These are phyloP conservation scores for Podilymbus podiceps DNA, from an alignment of 2,113 vertebrate genomes.

Conservation along the genomic window DNA sequence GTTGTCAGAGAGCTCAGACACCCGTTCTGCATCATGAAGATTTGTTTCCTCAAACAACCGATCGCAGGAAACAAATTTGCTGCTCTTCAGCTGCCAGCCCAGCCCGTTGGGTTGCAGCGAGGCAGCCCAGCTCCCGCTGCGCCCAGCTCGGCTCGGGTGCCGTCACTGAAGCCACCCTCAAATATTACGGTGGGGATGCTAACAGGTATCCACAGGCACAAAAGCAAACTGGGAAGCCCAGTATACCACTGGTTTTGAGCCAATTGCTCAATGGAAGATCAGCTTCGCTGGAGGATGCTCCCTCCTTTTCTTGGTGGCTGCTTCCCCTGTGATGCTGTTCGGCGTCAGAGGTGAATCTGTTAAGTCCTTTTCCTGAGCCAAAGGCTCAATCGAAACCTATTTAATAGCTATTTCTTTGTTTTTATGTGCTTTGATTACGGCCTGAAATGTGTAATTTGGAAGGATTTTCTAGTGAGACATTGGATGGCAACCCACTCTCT, in stretches of 20 bases:
- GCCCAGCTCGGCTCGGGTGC: accelerated
- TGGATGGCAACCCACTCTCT: not conserved
- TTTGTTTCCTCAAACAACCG: not conserved
- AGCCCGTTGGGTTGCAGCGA: not conserved
- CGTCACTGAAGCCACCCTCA: not conserved
- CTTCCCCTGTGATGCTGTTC: not conserved
- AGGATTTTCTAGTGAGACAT: not conserved
- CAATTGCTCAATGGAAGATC: accelerated
- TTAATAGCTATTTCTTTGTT: not conserved
- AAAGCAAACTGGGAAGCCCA: not conserved
- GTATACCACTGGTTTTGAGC: not conserved
- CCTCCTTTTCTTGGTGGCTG: not conserved
- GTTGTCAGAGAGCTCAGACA: not conserved
- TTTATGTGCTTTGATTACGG: not conserved
- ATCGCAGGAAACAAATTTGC: not conserved
- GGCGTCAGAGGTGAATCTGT: not conserved
- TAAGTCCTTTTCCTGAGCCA: not conserved
- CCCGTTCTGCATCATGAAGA: not conserved
- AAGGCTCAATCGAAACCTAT: not conserved
- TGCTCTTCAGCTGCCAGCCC: not conserved
- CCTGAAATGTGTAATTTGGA: not conserved
- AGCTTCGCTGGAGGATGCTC: not conserved
- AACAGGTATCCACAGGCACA: not conserved
- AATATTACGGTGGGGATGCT: accelerated
- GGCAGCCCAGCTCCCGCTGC: not conserved